These are phyloP conservation scores for Rhyacophila evoluta DNA, from an alignment of 2,888 invertebrate genomes.

Conservation along the genomic window DNA sequence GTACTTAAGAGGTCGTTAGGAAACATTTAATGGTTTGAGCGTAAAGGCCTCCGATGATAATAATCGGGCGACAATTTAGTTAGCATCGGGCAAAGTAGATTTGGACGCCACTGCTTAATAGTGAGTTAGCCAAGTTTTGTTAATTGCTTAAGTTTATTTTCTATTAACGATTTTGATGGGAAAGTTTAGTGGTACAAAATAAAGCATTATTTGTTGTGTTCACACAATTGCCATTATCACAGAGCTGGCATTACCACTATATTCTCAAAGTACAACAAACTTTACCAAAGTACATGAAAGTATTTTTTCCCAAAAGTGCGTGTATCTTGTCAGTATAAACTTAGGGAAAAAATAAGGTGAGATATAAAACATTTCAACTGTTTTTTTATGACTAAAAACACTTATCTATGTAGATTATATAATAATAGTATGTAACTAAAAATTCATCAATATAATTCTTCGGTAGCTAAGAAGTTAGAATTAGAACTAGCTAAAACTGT, in stretches of 20 bases:
- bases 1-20: conserved; percentile 28
- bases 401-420: no score
- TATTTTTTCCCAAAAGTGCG: no score
- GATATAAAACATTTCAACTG: no score
- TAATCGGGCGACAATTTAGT: conserved; percentile 17
- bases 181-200: neutral
- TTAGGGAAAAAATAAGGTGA: no score
- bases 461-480: no score
- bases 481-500: no score
- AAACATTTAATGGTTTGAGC: conserved; percentile 16
- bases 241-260: neutral
- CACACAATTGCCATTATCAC: neutral
- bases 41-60: conserved; percentile 26
- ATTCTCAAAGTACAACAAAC: no score
- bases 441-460: no score
- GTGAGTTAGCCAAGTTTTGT: neutral
- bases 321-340: no score
- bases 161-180: conserved; percentile 9
- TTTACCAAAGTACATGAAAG: no score
- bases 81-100: conserved; percentile 8
- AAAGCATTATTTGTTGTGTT: neutral
- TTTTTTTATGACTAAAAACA: no score
- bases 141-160: conserved; percentile 24
- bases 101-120: conserved; percentile 25
- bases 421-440: no score